Evolutionary conservation across 1,140 invertebrate genomes (phyloP).

Genomic region (Ceratina japonica): DNA sequence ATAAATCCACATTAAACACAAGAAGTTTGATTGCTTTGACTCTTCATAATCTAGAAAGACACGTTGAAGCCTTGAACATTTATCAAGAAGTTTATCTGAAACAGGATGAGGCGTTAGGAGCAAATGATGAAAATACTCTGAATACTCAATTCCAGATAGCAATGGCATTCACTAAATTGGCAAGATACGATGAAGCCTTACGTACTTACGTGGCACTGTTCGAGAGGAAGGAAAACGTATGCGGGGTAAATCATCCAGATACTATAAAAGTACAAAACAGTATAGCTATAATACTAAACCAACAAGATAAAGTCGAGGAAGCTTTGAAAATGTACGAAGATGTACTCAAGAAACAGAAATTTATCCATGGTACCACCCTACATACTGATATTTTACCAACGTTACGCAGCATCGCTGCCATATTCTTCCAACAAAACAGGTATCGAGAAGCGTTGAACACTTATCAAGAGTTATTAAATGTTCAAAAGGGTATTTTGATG

Average conservation of each 20-base stretch:
- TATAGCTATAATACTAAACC: constrained; percentile 4
- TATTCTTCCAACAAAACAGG: background rate
- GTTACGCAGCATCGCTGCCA: background rate
- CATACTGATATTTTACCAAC: background rate
- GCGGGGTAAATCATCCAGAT: background rate
- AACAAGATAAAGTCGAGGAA: background rate
- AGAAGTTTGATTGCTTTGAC: no score
- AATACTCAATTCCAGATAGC: constrained; percentile 3
- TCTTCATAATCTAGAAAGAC: background rate
- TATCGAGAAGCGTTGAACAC: constrained; percentile 3
- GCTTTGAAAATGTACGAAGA: background rate
- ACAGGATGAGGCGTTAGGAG: background rate
- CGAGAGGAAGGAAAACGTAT: background rate
- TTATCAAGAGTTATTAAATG: background rate
- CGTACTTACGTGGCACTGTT: background rate
- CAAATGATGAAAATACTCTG: background rate
- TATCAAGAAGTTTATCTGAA: background rate
- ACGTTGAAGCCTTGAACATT: constrained; percentile 7
- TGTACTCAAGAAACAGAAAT: background rate
- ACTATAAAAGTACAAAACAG: background rate
- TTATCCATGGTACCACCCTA: background rate
- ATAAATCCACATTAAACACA: no score
- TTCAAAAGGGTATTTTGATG: background rate
- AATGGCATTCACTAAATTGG: background rate
- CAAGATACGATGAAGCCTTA: constrained; percentile 12